A percentile compares a stretch with the other conserved stretches of the same genome.
These are phyloP conservation scores for Poeciliopsis infans DNA, from an alignment of 2,797 vertebrate genomes.

Conservation along the genomic window DNA sequence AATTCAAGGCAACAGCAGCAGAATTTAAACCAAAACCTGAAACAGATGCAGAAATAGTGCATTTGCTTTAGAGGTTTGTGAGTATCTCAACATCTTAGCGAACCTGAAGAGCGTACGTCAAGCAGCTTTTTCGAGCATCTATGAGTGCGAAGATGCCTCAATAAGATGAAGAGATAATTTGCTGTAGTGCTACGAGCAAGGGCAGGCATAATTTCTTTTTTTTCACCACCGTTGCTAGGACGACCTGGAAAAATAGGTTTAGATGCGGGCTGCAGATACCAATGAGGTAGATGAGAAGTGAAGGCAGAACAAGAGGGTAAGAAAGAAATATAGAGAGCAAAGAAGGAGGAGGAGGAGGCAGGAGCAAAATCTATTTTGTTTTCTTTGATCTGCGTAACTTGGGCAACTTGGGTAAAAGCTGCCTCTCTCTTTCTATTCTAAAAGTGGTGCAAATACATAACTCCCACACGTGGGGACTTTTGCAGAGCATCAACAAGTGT, in stretches of 20 bases:
- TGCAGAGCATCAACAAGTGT: constrained; percentile 55
- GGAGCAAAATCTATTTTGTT: constrained; percentile 44
- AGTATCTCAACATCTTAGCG: constrained; percentile 58
- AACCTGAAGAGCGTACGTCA: constrained; percentile 42
- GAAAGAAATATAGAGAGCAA: constrained; percentile 21
- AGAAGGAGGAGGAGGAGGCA: constrained; percentile 18
- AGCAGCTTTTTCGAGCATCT: constrained; percentile 42
- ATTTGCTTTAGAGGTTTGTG: constrained; percentile 31
- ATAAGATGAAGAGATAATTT: constrained; percentile 76
- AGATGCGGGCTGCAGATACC: constrained; percentile 81
- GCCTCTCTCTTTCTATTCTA: constrained; percentile 32
- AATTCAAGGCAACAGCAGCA: constrained; percentile 23
- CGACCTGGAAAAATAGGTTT: constrained; percentile 81
- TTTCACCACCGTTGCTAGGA: constrained; percentile 76
- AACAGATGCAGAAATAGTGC: constrained; percentile 54
- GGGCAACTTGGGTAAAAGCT: constrained; percentile 34
- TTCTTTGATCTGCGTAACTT: constrained; percentile 61
- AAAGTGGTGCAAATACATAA: constrained; percentile 46
- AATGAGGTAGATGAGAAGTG: constrained; percentile 62
- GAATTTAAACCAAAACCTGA: constrained; percentile 29
- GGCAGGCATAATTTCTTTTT: constrained; percentile 66
- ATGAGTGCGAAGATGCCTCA: constrained; percentile 58
- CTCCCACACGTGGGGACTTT: constrained; percentile 39
- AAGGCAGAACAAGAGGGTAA: constrained; percentile 55
- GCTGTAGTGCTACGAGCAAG: constrained; percentile 63